Evolutionary conservation across 2,797 vertebrate species (phyloP).

Genomic region (Decapterus maruadsi): DNA sequence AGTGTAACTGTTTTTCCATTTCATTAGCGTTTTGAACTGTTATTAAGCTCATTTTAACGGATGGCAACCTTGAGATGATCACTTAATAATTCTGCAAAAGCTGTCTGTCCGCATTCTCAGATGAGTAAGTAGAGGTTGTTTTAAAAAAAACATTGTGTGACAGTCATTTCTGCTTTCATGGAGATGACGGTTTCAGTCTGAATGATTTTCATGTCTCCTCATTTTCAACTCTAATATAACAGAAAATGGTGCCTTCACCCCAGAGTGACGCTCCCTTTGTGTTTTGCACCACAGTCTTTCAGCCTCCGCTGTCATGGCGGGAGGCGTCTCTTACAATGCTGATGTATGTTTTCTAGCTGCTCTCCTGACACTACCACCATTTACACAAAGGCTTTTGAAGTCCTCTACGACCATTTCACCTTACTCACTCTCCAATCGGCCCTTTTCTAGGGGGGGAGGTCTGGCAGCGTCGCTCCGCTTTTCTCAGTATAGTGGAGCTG

Average conservation of each 20-base stretch:
- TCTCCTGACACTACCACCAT: constrained; percentile 7
- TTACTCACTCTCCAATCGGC: constrained; percentile 12
- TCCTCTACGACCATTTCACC: constrained; percentile 32
- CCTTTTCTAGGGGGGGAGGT: constrained; percentile 30
- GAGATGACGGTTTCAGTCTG: constrained; percentile 2
- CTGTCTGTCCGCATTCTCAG: background rate
- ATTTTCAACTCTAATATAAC: constrained; percentile 37
- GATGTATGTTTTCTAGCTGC: constrained; percentile 14
- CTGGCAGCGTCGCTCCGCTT: constrained; percentile 32
- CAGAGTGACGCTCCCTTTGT: constrained; percentile 26
- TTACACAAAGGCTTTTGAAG: constrained; percentile 16
- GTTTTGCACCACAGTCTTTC: constrained; percentile 26
- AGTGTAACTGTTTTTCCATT: background rate
- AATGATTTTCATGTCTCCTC: constrained; percentile 7
- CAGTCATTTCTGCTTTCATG: constrained; percentile 8
- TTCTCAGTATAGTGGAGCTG: constrained; percentile 36
- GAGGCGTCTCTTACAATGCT: constrained; percentile 11
- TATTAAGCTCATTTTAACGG: background rate
- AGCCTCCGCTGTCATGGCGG: constrained; percentile 4
- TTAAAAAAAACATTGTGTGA: background rate
- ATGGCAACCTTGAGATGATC: background rate
- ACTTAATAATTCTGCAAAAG: background rate
- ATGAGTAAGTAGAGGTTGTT: constrained; percentile 1
- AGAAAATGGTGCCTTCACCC: constrained; percentile 20
- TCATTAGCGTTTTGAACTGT: background rate